Evolutionary conservation across 2,113 vertebrate species (phyloP).

Genomic region (Embiotoca jacksoni): DNA sequence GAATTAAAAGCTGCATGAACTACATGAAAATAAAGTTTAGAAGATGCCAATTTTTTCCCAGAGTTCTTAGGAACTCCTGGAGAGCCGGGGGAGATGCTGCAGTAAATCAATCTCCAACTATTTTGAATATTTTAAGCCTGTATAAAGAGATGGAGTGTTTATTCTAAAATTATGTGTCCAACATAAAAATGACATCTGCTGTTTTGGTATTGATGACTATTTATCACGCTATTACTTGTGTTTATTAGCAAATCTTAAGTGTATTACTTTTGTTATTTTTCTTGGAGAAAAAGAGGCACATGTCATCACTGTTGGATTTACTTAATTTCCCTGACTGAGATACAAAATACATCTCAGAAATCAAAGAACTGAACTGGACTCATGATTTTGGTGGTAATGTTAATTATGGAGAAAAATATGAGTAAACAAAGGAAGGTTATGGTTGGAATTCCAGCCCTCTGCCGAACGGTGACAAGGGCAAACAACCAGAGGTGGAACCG

Average conservation of each 20-base stretch:
- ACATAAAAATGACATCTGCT: too few species aligned
- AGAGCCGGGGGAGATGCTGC: too few species aligned
- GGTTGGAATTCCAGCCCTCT: conserved; percentile 8
- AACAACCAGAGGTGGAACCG: conserved; percentile 11
- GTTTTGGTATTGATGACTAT: too few species aligned
- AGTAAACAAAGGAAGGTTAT: not conserved
- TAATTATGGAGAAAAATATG: not conserved
- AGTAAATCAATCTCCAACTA: too few species aligned
- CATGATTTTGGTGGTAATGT: not conserved
- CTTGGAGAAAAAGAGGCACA: not conserved
- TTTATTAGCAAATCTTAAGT: too few species aligned
- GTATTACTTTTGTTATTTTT: not conserved
- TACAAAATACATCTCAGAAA: not conserved
- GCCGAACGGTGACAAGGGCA: conserved; percentile 6
- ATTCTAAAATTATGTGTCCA: too few species aligned
- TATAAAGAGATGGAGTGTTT: too few species aligned
- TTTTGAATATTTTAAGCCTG: too few species aligned
- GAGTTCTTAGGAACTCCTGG: too few species aligned
- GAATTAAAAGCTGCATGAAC: not conserved
- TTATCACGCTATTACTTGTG: too few species aligned
- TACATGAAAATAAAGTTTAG: not conserved
- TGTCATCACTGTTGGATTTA: not conserved
- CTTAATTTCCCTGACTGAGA: not conserved
- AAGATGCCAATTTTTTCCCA: too few species aligned
- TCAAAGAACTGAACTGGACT: not conserved